These are phyloP conservation scores for Enteromius mattozi DNA, from an alignment of 2,797 vertebrate species.

Conservation along the genomic window DNA sequence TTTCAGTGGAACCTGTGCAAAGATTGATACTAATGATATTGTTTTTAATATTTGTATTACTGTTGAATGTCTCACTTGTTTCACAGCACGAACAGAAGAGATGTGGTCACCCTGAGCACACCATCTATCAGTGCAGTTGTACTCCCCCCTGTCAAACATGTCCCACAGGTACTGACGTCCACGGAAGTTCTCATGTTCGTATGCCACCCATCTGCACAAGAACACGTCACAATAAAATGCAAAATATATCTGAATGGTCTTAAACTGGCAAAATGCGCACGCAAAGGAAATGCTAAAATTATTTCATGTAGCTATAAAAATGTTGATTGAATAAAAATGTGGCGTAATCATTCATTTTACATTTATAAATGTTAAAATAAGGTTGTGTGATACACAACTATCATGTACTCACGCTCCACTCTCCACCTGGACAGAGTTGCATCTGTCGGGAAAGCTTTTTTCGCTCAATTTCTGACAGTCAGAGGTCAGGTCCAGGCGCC, in stretches of 20 bases:
- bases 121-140: slow-evolving; percentile 83
- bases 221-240: background rate
- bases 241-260: background rate
- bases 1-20: background rate
- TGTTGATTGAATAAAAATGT: background rate
- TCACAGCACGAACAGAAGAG: slow-evolving; percentile 78
- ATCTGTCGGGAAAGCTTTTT: slow-evolving; percentile 83
- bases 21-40: background rate
- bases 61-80: slow-evolving; percentile 71
- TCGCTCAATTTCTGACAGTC: slow-evolving; percentile 78
- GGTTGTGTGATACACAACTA: background rate
- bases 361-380: background rate
- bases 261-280: background rate
- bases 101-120: slow-evolving; percentile 76
- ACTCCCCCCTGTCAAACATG: slow-evolving; percentile 80
- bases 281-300: background rate
- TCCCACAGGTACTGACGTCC: slow-evolving; percentile 84
- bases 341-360: background rate
- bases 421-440: slow-evolving; percentile 84
- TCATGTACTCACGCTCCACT: slow-evolving; percentile 78
- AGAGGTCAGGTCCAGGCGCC: slow-evolving; percentile 78
- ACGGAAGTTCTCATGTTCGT: slow-evolving; percentile 80
- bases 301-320: background rate
- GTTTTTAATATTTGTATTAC: background rate
- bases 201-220: slow-evolving; percentile 76